Evolutionary conservation across 2,797 vertebrate species (phyloP).

Genomic region (Phalanger gymnotis): DNA sequence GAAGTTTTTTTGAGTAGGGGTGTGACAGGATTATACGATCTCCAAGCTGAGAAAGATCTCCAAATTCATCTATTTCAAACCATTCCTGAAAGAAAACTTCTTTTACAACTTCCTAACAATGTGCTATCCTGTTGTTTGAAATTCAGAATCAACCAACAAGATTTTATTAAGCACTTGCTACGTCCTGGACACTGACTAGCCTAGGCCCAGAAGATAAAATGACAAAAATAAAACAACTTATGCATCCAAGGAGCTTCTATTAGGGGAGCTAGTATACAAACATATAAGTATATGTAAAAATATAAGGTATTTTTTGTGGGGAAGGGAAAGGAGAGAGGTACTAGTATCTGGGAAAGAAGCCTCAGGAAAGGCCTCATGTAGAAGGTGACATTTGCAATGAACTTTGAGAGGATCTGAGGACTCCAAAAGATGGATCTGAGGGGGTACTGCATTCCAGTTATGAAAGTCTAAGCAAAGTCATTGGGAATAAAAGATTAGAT

Average conservation of each 20-base stretch:
- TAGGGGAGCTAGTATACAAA: background rate
- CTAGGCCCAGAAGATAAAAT: background rate
- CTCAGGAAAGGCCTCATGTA: background rate
- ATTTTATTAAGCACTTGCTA: background rate
- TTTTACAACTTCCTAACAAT: background rate
- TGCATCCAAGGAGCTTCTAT: background rate
- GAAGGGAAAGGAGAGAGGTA: background rate
- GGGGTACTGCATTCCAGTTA: background rate
- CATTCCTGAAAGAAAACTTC: background rate
- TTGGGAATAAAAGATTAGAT: background rate
- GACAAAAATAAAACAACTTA: background rate
- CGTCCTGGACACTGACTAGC: background rate
- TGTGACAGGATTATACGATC: background rate
- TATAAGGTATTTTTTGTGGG: background rate
- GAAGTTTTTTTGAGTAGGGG: background rate
- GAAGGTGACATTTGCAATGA: background rate
- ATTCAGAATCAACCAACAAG: background rate
- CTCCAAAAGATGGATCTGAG: background rate
- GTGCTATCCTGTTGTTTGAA: background rate
- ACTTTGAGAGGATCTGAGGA: background rate
- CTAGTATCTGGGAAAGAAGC: background rate
- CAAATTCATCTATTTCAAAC: background rate
- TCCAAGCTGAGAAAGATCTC: background rate
- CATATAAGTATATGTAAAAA: background rate
- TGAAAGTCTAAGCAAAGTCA: background rate